Percentiles rank a stretch among this genome's conserved stretches.
phyloP scores from a whole-genome alignment of 2,888 invertebrate species.

The Ennomos fuscantarius region DNA sequence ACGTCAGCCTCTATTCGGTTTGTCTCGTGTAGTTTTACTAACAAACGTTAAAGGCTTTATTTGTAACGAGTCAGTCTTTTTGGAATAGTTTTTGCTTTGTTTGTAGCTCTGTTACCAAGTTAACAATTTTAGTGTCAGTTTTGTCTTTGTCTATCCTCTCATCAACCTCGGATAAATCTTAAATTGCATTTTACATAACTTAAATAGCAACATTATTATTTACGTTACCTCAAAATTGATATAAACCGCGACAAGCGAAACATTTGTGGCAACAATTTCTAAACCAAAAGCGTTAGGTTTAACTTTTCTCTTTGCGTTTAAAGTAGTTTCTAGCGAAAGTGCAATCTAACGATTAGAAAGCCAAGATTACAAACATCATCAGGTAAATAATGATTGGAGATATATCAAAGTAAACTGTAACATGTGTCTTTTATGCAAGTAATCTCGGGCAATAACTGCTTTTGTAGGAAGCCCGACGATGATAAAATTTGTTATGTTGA shows the following conservation, averaged over 20 bases:
- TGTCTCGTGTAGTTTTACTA: constrained; percentile 16
- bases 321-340: constrained; percentile 58
- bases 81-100: constrained; percentile 2
- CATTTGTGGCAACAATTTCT: constrained; percentile 46
- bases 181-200: background rate
- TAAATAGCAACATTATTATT: background rate
- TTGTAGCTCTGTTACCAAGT: background rate
- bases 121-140: too few species aligned
- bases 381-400: constrained; percentile 22
- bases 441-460: too few species aligned
- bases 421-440: constrained; percentile 3
- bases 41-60: constrained; percentile 7
- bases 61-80: constrained; percentile 8
- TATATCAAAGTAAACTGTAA: constrained; percentile 28
- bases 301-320: constrained; percentile 54
- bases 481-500: too few species aligned
- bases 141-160: too few species aligned
- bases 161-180: too few species aligned
- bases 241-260: constrained; percentile 43
- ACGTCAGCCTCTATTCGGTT: constrained; percentile 48
- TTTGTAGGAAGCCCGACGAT: too few species aligned
- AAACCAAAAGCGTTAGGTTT: constrained; percentile 49
- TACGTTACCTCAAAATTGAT: constrained; percentile 40
- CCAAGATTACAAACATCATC: constrained; percentile 34
- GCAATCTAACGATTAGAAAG: constrained; percentile 63